Evolutionary conservation across 2,888 invertebrate genomes (phyloP).

Genomic region (Ochropacha duplaris): DNA sequence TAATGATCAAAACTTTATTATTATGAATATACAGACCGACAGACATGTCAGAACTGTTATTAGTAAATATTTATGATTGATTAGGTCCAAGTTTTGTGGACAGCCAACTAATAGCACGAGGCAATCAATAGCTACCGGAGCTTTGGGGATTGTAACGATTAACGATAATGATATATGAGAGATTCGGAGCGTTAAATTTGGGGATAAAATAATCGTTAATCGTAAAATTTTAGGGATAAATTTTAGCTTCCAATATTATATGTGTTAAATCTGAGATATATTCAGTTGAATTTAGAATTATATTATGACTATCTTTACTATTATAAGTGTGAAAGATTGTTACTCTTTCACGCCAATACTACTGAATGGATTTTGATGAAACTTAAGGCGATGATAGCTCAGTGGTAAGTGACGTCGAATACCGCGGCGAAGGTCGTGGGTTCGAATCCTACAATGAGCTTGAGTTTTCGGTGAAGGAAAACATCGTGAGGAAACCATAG

Average conservation of each 20-base stretch:
- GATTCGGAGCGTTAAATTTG: not conserved
- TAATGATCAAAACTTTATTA: no score
- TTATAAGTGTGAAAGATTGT: no score
- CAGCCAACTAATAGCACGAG: constrained; percentile 40
- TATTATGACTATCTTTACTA: no score
- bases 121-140: constrained; percentile 27
- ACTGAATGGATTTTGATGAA: no score
- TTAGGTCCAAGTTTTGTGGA: constrained; percentile 55
- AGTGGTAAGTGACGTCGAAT: no score
- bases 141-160: constrained; percentile 29
- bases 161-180: constrained; percentile 19
- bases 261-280: not conserved
- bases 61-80: constrained; percentile 48
- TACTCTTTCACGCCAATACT: no score
- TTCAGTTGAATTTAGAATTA: not conserved
- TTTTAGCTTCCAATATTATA: not conserved
- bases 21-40: not conserved
- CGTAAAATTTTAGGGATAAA: not conserved
- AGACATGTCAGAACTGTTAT: not conserved
- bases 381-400: no score
- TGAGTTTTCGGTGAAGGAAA: no score
- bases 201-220: not conserved
- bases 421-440: no score
- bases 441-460: no score
- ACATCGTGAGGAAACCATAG: no score